phyloP scores from a whole-genome alignment of 1,140 invertebrate species.

The Solenopsis fugax region DNA sequence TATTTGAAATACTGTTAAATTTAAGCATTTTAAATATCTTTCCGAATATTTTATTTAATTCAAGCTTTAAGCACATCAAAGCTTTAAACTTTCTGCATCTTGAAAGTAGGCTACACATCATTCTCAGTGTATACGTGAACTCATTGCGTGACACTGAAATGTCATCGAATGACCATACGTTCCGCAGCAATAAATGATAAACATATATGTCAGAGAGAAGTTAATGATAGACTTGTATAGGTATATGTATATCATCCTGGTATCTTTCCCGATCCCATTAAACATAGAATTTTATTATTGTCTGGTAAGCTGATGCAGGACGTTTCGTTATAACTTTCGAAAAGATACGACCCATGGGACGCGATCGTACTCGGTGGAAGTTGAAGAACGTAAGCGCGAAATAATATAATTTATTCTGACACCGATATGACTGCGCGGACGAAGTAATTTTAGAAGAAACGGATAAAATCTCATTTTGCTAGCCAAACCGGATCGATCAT shows the following conservation, averaged over 20 bases:
- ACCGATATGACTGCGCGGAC: slow-evolving; percentile 25
- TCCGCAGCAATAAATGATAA: slow-evolving; percentile 55
- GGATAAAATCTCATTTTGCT: slow-evolving; percentile 38
- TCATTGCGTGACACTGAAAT: slow-evolving; percentile 43
- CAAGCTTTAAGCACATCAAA: not conserved
- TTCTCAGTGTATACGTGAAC: not conserved
- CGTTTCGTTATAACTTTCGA: slow-evolving; percentile 58
- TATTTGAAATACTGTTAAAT: slow-evolving; percentile 1
- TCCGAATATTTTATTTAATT: not conserved
- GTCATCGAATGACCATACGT: slow-evolving; percentile 45
- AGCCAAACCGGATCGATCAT: slow-evolving; percentile 22
- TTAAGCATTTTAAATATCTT: not conserved
- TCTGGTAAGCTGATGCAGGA: slow-evolving; percentile 5
- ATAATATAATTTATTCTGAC: slow-evolving; percentile 53
- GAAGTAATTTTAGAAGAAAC: slow-evolving; percentile 50
- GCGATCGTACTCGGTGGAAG: slow-evolving; percentile 1
- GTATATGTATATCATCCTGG: slow-evolving; percentile 49
- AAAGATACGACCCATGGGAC: slow-evolving; percentile 20
- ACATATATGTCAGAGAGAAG: slow-evolving; percentile 48
- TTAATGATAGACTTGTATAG: slow-evolving; percentile 39
- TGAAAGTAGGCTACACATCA: not conserved
- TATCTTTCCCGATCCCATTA: slow-evolving; percentile 53
- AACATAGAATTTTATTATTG: slow-evolving; percentile 70
- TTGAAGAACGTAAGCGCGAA: slow-evolving; percentile 22
- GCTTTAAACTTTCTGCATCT: not conserved